Evolutionary conservation across 2,888 invertebrate species (phyloP), one percentile per base, ranked within the genome.

Genomic region (Chrysolina haemoptera): DNA sequence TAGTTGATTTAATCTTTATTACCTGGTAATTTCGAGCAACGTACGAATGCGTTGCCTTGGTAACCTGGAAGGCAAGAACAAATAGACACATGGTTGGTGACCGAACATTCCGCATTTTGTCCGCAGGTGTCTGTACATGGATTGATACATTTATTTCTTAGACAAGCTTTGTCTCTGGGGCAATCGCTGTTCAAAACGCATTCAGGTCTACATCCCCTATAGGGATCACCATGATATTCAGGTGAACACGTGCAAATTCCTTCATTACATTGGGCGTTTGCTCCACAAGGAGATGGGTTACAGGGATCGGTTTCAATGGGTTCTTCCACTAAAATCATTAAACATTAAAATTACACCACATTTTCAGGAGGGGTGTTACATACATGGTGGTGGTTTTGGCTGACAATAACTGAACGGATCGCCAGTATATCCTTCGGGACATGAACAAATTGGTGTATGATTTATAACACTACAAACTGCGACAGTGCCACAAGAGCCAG

Each of bases 51-150:
- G 89, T 94, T 93, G 40, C 94, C 94, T 76, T 91, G 92, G 76
- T 90, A 92, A 10, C 88, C 88, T 70, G 83, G 79, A 9, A 89
- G 86, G 82, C 92, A 92, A 69, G 88, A 89, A 79, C 93, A 93
- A 72, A 93, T 93, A 9, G 95, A 93, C 78, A 93, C 92, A 83
- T 95, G 95, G 84, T 94, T 94, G 59, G 93, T 90, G 4, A 94
- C 94, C 84, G 92, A 90, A 82, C 95, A 95, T 76, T 91, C 86
- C 12, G 94, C 94, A 80, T 91, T 91, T 69, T 90, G 85, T 10
- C 94, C 94, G 86, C 95, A 95, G 22, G 92, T 92, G 82, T 92
- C 94, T 76, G 90, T 91, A 83, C 94, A 95, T 16, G 94, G 94
- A 86, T 95, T 92, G 18, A 90, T 84, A 84, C 95, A 95, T 82